Evolutionary conservation across 2,113 vertebrate species (phyloP).

Genomic region (Ploceus nigricollis): DNA sequence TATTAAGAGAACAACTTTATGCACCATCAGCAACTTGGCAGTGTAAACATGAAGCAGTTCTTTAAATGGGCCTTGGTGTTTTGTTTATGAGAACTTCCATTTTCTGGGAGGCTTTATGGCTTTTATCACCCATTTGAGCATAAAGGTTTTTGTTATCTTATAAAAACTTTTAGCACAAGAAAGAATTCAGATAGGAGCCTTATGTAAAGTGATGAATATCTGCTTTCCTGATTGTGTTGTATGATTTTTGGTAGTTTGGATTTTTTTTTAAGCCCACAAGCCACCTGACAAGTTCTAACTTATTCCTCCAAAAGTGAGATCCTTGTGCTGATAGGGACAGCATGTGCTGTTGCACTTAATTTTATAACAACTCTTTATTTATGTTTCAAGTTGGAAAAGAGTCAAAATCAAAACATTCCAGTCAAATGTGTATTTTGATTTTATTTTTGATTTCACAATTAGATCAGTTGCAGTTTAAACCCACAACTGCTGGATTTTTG

Average conservation of each 20-base stretch:
- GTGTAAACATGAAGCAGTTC: slow-evolving; percentile 4
- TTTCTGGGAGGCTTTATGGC: neutral
- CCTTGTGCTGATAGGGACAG: neutral
- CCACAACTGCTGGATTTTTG: neutral
- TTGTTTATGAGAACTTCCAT: slow-evolving; percentile 9
- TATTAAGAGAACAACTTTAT: slow-evolving; percentile 50
- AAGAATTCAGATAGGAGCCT: neutral
- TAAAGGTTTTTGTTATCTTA: neutral
- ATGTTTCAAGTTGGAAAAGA: neutral
- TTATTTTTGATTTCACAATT: neutral
- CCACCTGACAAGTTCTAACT: neutral
- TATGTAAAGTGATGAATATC: neutral
- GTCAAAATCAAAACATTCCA: neutral
- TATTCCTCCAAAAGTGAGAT: neutral
- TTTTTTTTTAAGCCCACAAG: neutral
- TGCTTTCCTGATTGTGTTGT: neutral
- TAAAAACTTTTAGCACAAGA: neutral
- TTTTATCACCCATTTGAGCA: neutral
- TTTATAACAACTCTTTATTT: neutral
- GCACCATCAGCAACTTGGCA: slow-evolving; percentile 53
- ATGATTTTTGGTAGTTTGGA: neutral
- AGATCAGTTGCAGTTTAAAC: neutral
- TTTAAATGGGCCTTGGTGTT: neutral
- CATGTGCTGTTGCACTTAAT: neutral
- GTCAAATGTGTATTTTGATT: neutral